Conservation (phyloP, 2,113 vertebrate species). For the Tor tambroides region DNA sequence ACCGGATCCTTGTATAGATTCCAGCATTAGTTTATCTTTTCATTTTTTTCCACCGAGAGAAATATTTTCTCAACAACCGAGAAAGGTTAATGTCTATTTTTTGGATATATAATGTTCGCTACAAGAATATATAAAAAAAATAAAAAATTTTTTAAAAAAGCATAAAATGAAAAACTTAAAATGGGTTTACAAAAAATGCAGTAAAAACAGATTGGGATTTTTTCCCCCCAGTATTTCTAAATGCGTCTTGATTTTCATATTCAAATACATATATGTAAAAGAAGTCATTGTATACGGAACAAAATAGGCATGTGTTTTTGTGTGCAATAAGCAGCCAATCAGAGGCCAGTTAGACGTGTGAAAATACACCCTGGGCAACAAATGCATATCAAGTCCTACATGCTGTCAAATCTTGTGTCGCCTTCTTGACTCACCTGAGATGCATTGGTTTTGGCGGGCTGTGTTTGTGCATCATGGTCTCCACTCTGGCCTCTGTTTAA, state of each 20-base stretch:
- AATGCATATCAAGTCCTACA: neutral
- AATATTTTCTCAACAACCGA: neutral
- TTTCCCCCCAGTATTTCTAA: neutral
- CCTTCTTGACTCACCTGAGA: conserved; percentile 77
- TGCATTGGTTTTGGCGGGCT: conserved; percentile 66
- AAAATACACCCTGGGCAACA: neutral
- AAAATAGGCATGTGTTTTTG: neutral
- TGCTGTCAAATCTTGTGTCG: too few relatives aligned
- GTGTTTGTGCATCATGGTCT: conserved; percentile 26
- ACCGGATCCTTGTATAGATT: too few relatives aligned
- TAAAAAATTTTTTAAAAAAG: too few relatives aligned
- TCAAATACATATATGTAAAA: neutral
- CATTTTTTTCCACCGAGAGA: too few relatives aligned
- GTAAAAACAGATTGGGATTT: neutral
- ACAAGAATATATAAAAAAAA: neutral
- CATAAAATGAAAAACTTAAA: neutral
- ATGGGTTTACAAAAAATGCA: neutral
- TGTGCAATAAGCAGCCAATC: neutral
- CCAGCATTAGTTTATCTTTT: too few relatives aligned
- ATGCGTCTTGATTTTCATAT: neutral
- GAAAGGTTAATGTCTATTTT: neutral
- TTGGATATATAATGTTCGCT: neutral
- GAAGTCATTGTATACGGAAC: neutral
- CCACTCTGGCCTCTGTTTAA: conserved; percentile 76
- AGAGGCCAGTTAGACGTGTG: neutral